Conservation (phyloP, 2,113 vertebrate species). For the Xiphophorus hellerii region DNA sequence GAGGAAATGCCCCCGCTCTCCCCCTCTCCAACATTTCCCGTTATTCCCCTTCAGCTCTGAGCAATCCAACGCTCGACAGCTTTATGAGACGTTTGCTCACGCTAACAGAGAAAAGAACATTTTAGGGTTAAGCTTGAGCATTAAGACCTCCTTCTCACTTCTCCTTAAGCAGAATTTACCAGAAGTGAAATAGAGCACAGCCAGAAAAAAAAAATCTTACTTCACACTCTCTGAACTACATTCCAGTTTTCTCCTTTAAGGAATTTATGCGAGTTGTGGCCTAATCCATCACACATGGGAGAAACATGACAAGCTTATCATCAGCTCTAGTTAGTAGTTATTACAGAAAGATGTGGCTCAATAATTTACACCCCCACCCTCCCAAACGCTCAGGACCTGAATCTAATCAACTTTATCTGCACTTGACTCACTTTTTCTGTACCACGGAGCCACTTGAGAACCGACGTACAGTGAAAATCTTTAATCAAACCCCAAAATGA, state of each 20-base stretch:
- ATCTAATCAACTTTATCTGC: slow-evolving; percentile 34
- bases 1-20: slow-evolving; percentile 33
- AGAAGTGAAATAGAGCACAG: slow-evolving; percentile 35
- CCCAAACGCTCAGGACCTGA: slow-evolving; percentile 21
- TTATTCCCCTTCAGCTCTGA: slow-evolving; percentile 22
- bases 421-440: slow-evolving; percentile 37
- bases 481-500: slow-evolving; percentile 15
- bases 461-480: slow-evolving; percentile 15
- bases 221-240: slow-evolving; percentile 9
- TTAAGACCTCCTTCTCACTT: slow-evolving; percentile 6
- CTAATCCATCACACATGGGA: slow-evolving; percentile 40
- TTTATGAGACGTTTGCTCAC: slow-evolving; percentile 10
- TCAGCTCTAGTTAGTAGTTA: slow-evolving; percentile 22
- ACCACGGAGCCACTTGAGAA: slow-evolving; percentile 33
- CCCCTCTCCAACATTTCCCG: slow-evolving; percentile 11
- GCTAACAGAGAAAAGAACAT: slow-evolving; percentile 29
- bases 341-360: slow-evolving; percentile 43
- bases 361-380: slow-evolving; percentile 54
- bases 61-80: slow-evolving; percentile 13
- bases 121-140: slow-evolving; percentile 8
- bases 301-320: slow-evolving; percentile 47
- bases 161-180: slow-evolving; percentile 17
- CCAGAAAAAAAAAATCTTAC: slow-evolving; percentile 10
- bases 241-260: slow-evolving; percentile 50
- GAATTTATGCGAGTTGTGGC: slow-evolving; percentile 31